Base-by-base conservation (phyloP, 2,797 vertebrate species). In the Helostoma temminkii region DNA sequence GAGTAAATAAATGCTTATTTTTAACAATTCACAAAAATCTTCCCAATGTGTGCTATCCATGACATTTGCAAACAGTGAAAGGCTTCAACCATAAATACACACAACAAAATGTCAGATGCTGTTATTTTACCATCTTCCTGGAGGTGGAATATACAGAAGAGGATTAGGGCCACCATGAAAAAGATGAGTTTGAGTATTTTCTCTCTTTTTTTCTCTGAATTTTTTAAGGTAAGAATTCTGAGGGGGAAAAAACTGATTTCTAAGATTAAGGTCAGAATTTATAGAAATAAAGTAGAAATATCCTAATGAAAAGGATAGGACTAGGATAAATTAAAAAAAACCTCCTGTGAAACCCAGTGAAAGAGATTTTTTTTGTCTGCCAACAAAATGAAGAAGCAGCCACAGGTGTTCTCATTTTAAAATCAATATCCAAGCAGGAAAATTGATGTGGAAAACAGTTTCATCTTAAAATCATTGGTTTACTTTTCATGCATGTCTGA, bases 391-490 rank as follows among this genome's bases (percentile, higher is more conserved):
- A 60, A 70, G 49, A 48, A 67, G 45, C 54, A 64, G 74, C 57
- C 73, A 66, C 84, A 88, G 86, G 76, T 81, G 82, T 46, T 47
- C 39, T 66, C 65, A 67, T 88, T 83, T 86, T 28, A 41, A 85
- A 86, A 87, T 86, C 79, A 80, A 86, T 85, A 80, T 25, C 45
- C 22, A 49, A 42, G 66, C 67, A 55, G 71, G 32, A 42, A 84
- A 81, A 82, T 55, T 50, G 64, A 83, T 76, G 69, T 68, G 50
- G 50, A 80, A 79, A 74, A 76, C 18, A 22, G 22, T 89, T 76
- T 77, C 60, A 64, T 80, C 37, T 37, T 1, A 26, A 26, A 45
- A 70, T 70, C 69, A 45, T 14, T 60, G 62, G 32, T 80, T 86
- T 78, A 65, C 68, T 78, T 83, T 76, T 74, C 71, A 65, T 79